phyloP scores from a whole-genome alignment of 2,113 vertebrate species.

The Acrocephalus kingi region DNA sequence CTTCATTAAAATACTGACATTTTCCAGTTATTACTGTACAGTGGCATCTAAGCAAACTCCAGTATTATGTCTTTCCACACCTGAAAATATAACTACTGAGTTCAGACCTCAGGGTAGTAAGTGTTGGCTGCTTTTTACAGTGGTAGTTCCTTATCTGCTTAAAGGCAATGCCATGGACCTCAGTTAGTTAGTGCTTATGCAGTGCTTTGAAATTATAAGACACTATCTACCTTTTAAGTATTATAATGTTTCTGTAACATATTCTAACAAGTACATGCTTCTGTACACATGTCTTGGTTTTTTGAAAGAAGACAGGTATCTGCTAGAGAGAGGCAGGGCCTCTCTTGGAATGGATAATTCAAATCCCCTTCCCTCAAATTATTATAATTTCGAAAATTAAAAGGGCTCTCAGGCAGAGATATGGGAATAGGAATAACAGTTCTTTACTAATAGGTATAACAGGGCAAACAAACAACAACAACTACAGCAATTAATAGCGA shows the following conservation, averaged over 20 bases:
- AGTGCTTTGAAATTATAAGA: not conserved
- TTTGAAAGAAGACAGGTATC: too few species aligned
- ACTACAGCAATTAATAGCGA: too few species aligned
- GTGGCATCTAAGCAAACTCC: not conserved
- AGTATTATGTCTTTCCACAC: not conserved
- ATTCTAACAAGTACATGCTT: not conserved
- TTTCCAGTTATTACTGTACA: not conserved
- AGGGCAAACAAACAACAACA: too few species aligned
- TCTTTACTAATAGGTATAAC: too few species aligned
- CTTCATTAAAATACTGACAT: not conserved
- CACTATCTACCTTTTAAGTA: not conserved
- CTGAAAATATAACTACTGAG: not conserved
- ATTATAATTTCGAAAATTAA: too few species aligned
- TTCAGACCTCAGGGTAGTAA: not conserved
- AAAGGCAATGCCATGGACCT: not conserved
- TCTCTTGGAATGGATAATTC: too few species aligned
- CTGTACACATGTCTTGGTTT: too few species aligned
- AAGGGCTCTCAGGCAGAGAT: too few species aligned
- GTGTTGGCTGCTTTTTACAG: not conserved
- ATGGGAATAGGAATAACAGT: too few species aligned
- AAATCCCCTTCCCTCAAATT: too few species aligned
- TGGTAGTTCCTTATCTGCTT: constrained; percentile 4
- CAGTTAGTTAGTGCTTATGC: not conserved
- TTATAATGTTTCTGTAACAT: not conserved
- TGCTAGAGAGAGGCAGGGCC: too few species aligned